These are phyloP conservation scores for Pempheris klunzingeri DNA, from an alignment of 2,797 vertebrate species.

Conservation along the genomic window DNA sequence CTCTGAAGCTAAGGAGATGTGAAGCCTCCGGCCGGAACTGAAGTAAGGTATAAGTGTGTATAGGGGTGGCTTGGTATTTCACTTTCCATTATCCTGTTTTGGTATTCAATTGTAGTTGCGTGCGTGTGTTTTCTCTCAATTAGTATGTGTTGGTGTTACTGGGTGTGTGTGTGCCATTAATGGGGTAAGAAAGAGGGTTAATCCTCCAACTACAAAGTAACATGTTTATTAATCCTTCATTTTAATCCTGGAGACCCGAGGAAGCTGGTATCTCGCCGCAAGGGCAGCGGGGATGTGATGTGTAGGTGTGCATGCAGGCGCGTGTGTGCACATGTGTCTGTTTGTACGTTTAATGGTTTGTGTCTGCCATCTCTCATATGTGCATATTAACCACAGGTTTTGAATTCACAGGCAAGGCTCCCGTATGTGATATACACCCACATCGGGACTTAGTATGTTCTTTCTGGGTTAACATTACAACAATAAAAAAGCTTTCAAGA, in stretches of 20 bases:
- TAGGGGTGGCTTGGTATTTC: conserved; percentile 23
- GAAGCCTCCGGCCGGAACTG: conserved; percentile 36
- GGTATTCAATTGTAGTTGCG: conserved; percentile 34
- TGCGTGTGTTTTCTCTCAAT: conserved; percentile 34
- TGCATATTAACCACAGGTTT: conserved; percentile 63
- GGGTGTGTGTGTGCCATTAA: conserved; percentile 43
- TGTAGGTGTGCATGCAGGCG: background rate
- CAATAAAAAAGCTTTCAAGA: conserved; percentile 88
- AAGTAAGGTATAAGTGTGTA: conserved; percentile 38
- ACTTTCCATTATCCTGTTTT: conserved; percentile 41
- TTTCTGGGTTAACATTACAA: conserved; percentile 84
- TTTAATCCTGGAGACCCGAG: conserved; percentile 71
- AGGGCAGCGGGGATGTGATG: conserved; percentile 45
- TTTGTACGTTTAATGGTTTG: conserved; percentile 40
- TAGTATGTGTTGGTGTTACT: conserved; percentile 29
- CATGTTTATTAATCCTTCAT: conserved; percentile 67
- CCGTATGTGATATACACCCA: conserved; percentile 70
- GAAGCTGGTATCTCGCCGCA: conserved; percentile 62
- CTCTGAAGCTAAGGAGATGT: conserved; percentile 63
- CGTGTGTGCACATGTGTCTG: background rate
- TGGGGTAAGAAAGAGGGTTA: conserved; percentile 55
- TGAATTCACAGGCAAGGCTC: conserved; percentile 55
- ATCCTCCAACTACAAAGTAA: conserved; percentile 66
- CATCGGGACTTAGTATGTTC: conserved; percentile 71
- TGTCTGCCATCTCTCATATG: conserved; percentile 40